Conservation (phyloP, 1,140 invertebrate genomes). For the Heliconius hermathena region DNA sequence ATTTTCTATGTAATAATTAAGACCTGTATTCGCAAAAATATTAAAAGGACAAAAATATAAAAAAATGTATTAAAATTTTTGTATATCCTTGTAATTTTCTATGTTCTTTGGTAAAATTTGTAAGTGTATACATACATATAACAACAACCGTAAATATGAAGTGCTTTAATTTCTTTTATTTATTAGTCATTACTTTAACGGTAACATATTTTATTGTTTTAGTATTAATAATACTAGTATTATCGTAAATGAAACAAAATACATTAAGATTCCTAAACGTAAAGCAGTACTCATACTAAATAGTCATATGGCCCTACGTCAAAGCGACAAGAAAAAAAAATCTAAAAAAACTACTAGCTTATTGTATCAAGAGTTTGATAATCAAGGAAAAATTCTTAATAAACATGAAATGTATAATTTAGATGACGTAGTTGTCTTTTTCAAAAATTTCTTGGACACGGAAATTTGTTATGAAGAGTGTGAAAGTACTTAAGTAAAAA, state of each 20-base stretch:
- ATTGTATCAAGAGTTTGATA: conserved; percentile 53
- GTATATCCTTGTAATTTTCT: neutral
- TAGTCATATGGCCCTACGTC: conserved; percentile 8
- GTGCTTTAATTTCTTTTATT: no score
- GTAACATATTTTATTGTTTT: neutral
- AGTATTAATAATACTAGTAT: neutral
- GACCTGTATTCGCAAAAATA: no score
- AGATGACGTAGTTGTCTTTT: conserved; percentile 54
- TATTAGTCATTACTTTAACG: no score
- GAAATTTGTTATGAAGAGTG: conserved; percentile 53
- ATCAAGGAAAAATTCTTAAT: conserved; percentile 45
- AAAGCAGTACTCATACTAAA: conserved; percentile 38
- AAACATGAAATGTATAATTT: conserved; percentile 53
- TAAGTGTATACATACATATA: no score
- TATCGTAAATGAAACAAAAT: conserved; percentile 6
- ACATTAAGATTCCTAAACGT: conserved; percentile 22
- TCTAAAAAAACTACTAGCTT: conserved; percentile 45
- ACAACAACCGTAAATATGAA: no score
- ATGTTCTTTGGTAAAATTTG: no score
- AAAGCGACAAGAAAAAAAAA: neutral
- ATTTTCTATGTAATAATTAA: no score
- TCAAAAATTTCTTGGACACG: conserved; percentile 51
- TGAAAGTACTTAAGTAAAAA: conserved; percentile 6
- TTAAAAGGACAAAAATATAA: no score
- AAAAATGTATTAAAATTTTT: neutral